These are phyloP conservation scores for Drosophila niveifrons DNA, from an alignment of 2,888 invertebrate species.

Conservation along the genomic window DNA sequence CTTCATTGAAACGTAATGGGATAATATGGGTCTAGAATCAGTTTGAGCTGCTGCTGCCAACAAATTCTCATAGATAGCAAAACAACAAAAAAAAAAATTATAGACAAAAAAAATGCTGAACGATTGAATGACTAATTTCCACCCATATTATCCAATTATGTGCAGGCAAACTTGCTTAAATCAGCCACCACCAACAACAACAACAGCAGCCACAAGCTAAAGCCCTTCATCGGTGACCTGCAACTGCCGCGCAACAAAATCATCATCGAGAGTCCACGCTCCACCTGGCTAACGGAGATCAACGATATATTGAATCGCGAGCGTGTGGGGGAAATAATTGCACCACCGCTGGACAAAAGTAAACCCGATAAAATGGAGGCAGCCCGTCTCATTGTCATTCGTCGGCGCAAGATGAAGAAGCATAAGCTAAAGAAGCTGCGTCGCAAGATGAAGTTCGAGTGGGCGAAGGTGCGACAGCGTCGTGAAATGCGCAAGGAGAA, in stretches of 20 bases:
- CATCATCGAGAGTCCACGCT: slow-evolving; percentile 79
- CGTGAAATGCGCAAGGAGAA: slow-evolving; percentile 92
- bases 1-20: slow-evolving; percentile 73
- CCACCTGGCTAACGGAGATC: slow-evolving; percentile 78
- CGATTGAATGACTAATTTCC: slow-evolving; percentile 62
- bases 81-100: slow-evolving; percentile 16
- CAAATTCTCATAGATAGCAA: slow-evolving; percentile 26
- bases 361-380: slow-evolving; percentile 89
- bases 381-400: slow-evolving; percentile 90
- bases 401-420: slow-evolving; percentile 94
- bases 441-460: slow-evolving; percentile 91
- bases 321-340: slow-evolving; percentile 62
- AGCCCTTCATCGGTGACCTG: slow-evolving; percentile 77
- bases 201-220: slow-evolving; percentile 17
- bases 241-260: slow-evolving; percentile 47
- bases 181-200: slow-evolving; percentile 30
- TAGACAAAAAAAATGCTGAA: slow-evolving; percentile 7
- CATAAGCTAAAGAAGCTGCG: slow-evolving; percentile 93
- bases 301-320: slow-evolving; percentile 76
- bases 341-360: slow-evolving; percentile 66
- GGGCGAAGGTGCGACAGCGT: slow-evolving; percentile 90
- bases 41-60: slow-evolving; percentile 61
- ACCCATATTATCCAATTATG: slow-evolving; percentile 85
- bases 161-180: slow-evolving; percentile 72
- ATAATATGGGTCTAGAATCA: slow-evolving; percentile 81